Evolutionary conservation across 2,888 invertebrate genomes (phyloP).

Genomic region (Pandemis cinnamomeana): DNA sequence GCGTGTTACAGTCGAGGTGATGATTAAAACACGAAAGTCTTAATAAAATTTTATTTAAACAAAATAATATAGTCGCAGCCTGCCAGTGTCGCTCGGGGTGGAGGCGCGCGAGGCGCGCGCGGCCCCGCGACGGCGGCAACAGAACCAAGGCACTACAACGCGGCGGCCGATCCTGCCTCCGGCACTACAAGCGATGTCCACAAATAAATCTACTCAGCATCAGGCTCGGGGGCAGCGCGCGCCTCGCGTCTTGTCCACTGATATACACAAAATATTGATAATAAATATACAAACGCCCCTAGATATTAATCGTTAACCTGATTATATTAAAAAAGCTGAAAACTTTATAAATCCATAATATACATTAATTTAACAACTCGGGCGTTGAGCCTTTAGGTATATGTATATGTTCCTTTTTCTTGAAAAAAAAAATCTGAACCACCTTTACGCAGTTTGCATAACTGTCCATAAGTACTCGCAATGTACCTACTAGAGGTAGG

Average conservation of each 20-base stretch:
- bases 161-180: slow-evolving; percentile 45
- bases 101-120: slow-evolving; percentile 53
- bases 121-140: slow-evolving; percentile 48
- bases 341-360: slow-evolving; percentile 79
- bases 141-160: slow-evolving; percentile 53
- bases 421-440: slow-evolving; percentile 50
- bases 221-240: slow-evolving; percentile 57
- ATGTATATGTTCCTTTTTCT: slow-evolving; percentile 51
- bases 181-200: slow-evolving; percentile 53
- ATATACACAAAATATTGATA: slow-evolving; percentile 76
- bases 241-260: slow-evolving; percentile 65
- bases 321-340: slow-evolving; percentile 80
- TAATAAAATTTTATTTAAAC: slow-evolving; percentile 80
- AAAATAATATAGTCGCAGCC: slow-evolving; percentile 78
- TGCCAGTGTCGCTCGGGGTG: slow-evolving; percentile 62
- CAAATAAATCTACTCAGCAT: slow-evolving; percentile 51
- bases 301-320: slow-evolving; percentile 62
- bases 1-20: background rate
- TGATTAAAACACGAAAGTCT: slow-evolving; percentile 42
- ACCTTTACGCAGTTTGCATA: slow-evolving; percentile 59
- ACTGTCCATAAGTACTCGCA: slow-evolving; percentile 74
- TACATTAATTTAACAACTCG: slow-evolving; percentile 71
- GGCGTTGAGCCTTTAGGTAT: slow-evolving; percentile 53
- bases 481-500: slow-evolving; percentile 57
- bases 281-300: slow-evolving; percentile 70